phyloP scores from a whole-genome alignment of 2,797 vertebrate species.

The Buphagus erythrorhynchus region DNA sequence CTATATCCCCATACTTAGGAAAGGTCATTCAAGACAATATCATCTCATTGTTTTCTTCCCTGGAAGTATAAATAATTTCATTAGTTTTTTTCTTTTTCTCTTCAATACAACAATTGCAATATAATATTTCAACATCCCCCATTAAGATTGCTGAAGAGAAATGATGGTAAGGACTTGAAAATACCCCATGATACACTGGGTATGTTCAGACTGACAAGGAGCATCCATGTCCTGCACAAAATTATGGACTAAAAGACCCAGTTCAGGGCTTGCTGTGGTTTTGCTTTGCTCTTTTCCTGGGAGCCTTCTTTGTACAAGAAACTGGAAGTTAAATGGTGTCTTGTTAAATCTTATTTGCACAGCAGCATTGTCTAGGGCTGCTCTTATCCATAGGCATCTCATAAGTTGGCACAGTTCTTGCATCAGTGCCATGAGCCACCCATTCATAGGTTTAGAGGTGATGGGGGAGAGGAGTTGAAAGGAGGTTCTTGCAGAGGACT shows the following conservation, averaged over 20 bases:
- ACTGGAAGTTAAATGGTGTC: background rate
- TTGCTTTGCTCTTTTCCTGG: background rate
- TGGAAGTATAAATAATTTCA: conserved; percentile 75
- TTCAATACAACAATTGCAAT: conserved; percentile 50
- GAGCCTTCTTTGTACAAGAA: background rate
- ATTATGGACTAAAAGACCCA: background rate
- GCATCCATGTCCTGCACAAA: background rate
- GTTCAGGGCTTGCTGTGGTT: background rate
- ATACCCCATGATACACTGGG: background rate
- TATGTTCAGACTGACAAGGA: background rate
- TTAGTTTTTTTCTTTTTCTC: conserved; percentile 63
- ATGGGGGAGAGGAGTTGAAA: background rate
- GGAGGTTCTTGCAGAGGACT: background rate
- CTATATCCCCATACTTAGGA: conserved; percentile 74
- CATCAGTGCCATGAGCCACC: background rate
- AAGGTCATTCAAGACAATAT: conserved; percentile 77
- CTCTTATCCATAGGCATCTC: background rate
- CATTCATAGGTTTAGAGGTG: background rate
- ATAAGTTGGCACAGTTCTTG: background rate
- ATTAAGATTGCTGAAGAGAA: conserved; percentile 52
- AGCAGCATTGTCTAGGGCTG: background rate
- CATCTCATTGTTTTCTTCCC: conserved; percentile 75
- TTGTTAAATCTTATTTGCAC: background rate
- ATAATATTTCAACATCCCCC: conserved; percentile 52
- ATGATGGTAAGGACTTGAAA: conserved; percentile 28